Evolutionary conservation across 2,113 vertebrate species (phyloP).

Genomic region (Thamnaconus septentrionalis): DNA sequence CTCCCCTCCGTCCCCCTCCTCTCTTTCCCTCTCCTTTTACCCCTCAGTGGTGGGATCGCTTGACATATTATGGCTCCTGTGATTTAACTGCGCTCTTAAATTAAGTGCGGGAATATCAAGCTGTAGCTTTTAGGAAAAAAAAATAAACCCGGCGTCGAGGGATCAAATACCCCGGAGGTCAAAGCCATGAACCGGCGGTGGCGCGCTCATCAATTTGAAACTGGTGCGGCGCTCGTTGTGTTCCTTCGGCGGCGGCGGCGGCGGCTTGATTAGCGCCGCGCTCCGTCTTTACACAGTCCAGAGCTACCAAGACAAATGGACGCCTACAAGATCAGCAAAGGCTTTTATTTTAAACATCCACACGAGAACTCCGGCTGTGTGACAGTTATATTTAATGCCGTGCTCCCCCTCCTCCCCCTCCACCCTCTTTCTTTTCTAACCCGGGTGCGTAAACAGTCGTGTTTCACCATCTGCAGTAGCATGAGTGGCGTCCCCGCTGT

Average conservation of each 20-base stretch:
- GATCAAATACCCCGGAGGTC: constrained; percentile 84
- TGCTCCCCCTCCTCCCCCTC: too few relatives aligned
- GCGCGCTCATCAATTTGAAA: constrained; percentile 78
- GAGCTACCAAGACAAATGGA: neutral
- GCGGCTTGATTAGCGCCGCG: constrained; percentile 60
- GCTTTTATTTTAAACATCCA: neutral
- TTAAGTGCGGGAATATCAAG: constrained; percentile 98
- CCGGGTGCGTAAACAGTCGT: neutral
- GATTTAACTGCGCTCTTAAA: constrained; percentile 99
- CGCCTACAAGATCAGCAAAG: constrained; percentile 16
- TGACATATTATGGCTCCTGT: constrained; percentile 98
- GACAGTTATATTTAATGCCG: too few relatives aligned
- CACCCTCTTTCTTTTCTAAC: too few relatives aligned
- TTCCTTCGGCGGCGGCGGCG: constrained; percentile 60
- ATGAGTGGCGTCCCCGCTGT: constrained; percentile 1
- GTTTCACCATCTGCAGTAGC: neutral
- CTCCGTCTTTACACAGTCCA: constrained; percentile 17
- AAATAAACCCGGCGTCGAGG: constrained; percentile 92
- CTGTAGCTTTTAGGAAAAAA: constrained; percentile 86
- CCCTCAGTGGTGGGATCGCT: constrained; percentile 87
- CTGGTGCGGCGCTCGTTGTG: constrained; percentile 76
- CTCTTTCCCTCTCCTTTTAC: constrained; percentile 76
- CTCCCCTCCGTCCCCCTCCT: constrained; percentile 72
- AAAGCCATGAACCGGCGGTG: constrained; percentile 74
- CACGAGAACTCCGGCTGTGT: neutral